Evolutionary conservation across 2,888 invertebrate genomes (phyloP), one percentile per base, ranked within the genome.

Genomic region (Tryphoninae sp.): DNA sequence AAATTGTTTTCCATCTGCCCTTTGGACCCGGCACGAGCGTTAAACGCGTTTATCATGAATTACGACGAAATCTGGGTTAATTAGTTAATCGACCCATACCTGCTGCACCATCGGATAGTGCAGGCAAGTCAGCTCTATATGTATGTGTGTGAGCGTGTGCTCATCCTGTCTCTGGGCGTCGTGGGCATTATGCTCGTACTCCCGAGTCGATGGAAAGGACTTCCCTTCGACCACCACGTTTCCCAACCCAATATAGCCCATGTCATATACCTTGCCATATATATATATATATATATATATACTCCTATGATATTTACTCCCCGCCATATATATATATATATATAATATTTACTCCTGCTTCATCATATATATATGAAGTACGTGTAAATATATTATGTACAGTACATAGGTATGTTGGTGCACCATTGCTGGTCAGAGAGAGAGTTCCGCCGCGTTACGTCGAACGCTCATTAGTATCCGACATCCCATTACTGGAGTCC

Each of bases 401-500:
- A 16, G 45, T 40, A 71, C 9, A n/a, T 19, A 13, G 22, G 40
- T 71, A 68, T 76, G 19, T 1, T 19, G 53, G 26, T 26, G 26
- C 2, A 26, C 26, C 26, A 26, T 40, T 42, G n/a, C 40, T 68
- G 64, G 68, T 64, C 55, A 62, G 74, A 67, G 67, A 19, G 19
- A 72, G 71, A 49, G 76, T 76, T 82, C 61, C 68, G 72, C 72
- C 62, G 79, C 72, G 86, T 88, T 87, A 86, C 87, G 87, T 86
- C 84, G 86, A 86, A 86, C 84, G 86, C 89, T 90, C 91, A 90
- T 91, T 90, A 90, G 88, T 89, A 88, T 86, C 87, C 87, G 89
- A 89, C 90, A 88, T 90, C 87, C 89, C 88, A 89, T 91, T 91
- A 90, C 86, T 76, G 82, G 83, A 82, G 80, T 83, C 81, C 83